Conservation (phyloP, 1,140 invertebrate species). For the Drosophila suzukii region DNA sequence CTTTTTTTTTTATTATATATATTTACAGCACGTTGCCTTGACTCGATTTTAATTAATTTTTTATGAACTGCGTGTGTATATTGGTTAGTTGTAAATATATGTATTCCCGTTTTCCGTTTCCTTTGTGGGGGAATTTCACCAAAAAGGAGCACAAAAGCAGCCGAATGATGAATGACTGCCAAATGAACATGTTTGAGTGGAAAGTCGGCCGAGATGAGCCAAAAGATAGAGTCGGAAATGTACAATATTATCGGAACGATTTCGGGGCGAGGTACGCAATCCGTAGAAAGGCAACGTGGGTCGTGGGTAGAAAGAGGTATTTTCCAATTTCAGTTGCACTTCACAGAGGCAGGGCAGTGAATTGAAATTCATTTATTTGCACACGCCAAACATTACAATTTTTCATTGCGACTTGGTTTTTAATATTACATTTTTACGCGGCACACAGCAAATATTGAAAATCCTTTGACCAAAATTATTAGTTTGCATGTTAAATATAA, state of each 20-base stretch:
- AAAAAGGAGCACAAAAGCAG: constrained; percentile 23
- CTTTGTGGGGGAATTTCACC: constrained; percentile 9
- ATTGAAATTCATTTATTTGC: not conserved
- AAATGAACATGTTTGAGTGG: constrained; percentile 65
- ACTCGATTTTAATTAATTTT: constrained; percentile 78
- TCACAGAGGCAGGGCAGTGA: constrained; percentile 1
- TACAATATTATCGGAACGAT: constrained; percentile 43
- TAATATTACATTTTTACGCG: not conserved
- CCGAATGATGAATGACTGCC: constrained; percentile 71
- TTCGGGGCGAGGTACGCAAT: constrained; percentile 6
- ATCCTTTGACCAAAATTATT: not conserved
- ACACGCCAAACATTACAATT: not conserved
- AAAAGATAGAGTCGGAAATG: constrained; percentile 28
- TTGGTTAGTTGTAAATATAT: constrained; percentile 37
- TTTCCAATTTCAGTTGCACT: constrained; percentile 12
- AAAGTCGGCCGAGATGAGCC: constrained; percentile 22
- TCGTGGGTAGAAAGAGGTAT: constrained; percentile 8
- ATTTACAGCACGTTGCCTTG: constrained; percentile 40
- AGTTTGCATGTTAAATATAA: no score
- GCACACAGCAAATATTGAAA: not conserved
- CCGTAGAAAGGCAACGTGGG: not conserved
- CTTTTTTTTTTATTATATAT: not conserved
- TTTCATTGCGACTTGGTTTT: not conserved
- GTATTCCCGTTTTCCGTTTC: constrained; percentile 4
- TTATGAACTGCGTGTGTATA: constrained; percentile 53